A percentile compares a stretch with the other conserved stretches of the same genome.
phyloP scores from a whole-genome alignment of 2,113 vertebrate genomes.

The Camelus dromedarius region DNA sequence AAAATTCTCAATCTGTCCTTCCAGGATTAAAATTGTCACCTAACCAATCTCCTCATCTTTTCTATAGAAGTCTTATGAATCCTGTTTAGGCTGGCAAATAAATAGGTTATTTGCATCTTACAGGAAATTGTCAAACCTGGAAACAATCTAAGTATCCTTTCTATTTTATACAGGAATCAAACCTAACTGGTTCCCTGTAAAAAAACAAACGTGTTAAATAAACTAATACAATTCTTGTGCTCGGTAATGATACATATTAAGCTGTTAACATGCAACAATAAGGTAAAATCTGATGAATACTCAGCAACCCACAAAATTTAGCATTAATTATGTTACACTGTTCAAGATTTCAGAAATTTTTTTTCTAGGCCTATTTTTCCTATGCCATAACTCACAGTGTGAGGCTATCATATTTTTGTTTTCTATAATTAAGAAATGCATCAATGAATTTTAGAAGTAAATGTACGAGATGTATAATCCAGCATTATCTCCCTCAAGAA shows the following conservation, averaged over 20 bases:
- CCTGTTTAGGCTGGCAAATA: neutral
- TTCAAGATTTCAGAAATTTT: slow-evolving; percentile 13
- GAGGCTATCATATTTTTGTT: neutral
- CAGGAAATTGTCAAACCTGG: neutral
- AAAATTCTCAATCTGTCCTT: neutral
- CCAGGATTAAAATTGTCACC: neutral
- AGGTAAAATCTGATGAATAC: neutral
- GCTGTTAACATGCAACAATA: neutral
- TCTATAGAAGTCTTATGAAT: neutral
- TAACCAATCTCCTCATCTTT: neutral
- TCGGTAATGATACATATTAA: neutral
- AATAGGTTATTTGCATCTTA: slow-evolving; percentile 6
- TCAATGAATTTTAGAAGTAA: slow-evolving; percentile 12
- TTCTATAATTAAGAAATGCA: slow-evolving; percentile 36
- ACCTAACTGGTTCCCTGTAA: neutral
- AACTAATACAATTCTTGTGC: slow-evolving; percentile 15
- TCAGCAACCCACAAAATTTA: slow-evolving; percentile 30
- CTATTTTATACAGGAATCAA: slow-evolving; percentile 21
- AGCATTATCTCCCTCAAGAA: neutral
- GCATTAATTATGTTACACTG: neutral
- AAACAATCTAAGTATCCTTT: neutral
- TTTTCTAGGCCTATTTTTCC: neutral
- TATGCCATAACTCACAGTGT: neutral
- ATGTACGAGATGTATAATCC: neutral
- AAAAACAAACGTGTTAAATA: neutral